Base-by-base conservation (phyloP, 1,140 invertebrate genomes). In the Diuraphis noxia region DNA sequence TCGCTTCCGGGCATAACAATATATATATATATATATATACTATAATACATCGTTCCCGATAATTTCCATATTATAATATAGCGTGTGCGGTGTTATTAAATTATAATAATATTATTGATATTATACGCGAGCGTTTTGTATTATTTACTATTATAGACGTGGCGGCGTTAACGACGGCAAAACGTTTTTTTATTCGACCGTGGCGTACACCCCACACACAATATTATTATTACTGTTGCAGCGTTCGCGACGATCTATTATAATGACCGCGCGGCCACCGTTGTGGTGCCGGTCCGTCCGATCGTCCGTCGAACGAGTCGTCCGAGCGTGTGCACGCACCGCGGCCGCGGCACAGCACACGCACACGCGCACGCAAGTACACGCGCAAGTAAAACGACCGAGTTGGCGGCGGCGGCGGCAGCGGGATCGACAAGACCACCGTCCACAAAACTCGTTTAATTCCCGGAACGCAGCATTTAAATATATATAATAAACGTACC, bases 381-480 rank as follows among this genome's bases (percentile, higher is more conserved):
- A 34, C 41, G n/a, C 19, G 43, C 84, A 49, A 87, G 23, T 23
- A 87, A 87, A 56, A 87, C 85, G 49, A n/a, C 36, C 10, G 46
- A 87, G 85, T 87, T 43, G 43, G 81, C 38, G 38, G 36, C 40
- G 19, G 81, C 40, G 79, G 40, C 79, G 21, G 52, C 25, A 13
- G 40, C 72, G 43, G 38, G 63, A 89, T 77, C 63, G 63, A 63
- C 88, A 88, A 56, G 36, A 88, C 87, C 49, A 36, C 87, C 87
- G 84, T 86, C 43, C 13, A 86, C 85, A 87, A 87, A 88, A 88
- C 86, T 88, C 86, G 86, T 88, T 88, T 88, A 40, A 88, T 88
- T 88, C 86, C 86, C 36, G 36, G 36, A 88, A 88, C 86, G 86
- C 56, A 88, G 86, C 56, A 88, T 88, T 88, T 86, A 86, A 86